Conservation (phyloP, 2,888 invertebrate genomes). For the Cerceris rybyensis region DNA sequence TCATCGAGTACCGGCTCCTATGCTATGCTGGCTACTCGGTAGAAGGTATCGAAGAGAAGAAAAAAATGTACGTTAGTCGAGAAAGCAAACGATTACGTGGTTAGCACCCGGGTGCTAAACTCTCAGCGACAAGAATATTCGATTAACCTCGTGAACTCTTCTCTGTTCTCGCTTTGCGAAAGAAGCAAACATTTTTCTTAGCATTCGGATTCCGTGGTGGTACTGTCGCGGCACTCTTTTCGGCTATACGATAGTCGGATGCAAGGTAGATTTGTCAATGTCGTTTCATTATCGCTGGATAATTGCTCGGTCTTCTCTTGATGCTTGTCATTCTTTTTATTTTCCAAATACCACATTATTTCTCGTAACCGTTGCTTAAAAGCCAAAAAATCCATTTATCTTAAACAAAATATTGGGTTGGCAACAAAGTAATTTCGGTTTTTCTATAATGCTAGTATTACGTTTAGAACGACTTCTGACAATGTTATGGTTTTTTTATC, state of each 20-base stretch:
- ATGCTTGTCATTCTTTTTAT: too few species aligned
- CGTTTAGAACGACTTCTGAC: too few species aligned
- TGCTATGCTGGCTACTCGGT: neutral
- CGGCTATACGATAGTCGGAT: constrained; percentile 27
- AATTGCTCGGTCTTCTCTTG: neutral
- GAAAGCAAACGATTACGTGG: constrained; percentile 61
- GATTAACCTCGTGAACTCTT: constrained; percentile 72
- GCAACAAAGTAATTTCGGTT: too few species aligned
- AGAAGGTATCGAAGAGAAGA: constrained; percentile 24
- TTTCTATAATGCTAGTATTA: too few species aligned
- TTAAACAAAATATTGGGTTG: too few species aligned
- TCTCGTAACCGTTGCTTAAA: too few species aligned
- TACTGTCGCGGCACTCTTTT: constrained; percentile 41
- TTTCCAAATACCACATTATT: too few species aligned
- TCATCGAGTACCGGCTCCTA: constrained; percentile 30
- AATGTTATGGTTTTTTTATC: too few species aligned
- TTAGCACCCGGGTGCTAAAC: constrained; percentile 74
- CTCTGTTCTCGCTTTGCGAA: constrained; percentile 36
- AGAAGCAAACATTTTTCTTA: constrained; percentile 62
- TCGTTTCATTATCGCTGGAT: constrained; percentile 25
- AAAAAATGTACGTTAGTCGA: constrained; percentile 46
- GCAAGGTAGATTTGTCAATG: constrained; percentile 36
- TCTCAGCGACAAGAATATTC: constrained; percentile 74
- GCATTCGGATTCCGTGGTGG: constrained; percentile 49
- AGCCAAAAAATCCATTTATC: too few species aligned